These are phyloP conservation scores for Eonycteris spelaea DNA, from an alignment of 2,113 vertebrate genomes.

Conservation along the genomic window DNA sequence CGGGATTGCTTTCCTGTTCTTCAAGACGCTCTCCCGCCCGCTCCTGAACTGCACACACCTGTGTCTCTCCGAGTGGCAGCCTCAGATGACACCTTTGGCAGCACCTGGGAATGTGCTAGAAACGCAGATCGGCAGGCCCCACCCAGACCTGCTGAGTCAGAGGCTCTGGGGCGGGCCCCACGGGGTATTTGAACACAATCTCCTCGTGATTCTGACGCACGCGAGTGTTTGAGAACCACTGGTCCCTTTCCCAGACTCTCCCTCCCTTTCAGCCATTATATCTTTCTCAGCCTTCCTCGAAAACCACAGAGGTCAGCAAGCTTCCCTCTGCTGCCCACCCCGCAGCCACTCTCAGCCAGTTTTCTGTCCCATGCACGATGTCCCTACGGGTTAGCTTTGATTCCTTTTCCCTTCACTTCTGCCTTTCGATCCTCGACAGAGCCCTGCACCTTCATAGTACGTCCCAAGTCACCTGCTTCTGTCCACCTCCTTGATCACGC, in stretches of 20 bases:
- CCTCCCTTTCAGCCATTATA: neutral
- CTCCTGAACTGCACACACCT: neutral
- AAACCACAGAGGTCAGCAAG: neutral
- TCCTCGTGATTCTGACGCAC: neutral
- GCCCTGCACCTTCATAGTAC: fast-evolving
- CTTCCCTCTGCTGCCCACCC: neutral
- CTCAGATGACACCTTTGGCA: neutral
- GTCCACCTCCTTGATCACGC: neutral
- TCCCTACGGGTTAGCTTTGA: fast-evolving
- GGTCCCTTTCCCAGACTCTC: neutral
- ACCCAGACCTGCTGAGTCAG: neutral
- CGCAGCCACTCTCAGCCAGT: neutral
- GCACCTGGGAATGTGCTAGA: neutral
- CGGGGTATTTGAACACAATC: neutral
- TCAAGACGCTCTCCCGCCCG: neutral
- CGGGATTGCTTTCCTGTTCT: neutral
- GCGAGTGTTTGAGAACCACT: neutral
- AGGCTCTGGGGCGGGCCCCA: neutral
- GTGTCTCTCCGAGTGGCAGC: too few species aligned
- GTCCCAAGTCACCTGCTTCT: neutral
- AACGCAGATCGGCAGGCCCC: neutral
- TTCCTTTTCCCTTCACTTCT: neutral
- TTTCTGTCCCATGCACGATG: neutral
- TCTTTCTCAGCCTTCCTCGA: neutral
- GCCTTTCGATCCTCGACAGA: neutral